Percentiles rank a stretch among this genome's conserved stretches.
Evolutionary conservation across 2,888 invertebrate genomes (phyloP).

Genomic region (Cosmopolites sordidus): DNA sequence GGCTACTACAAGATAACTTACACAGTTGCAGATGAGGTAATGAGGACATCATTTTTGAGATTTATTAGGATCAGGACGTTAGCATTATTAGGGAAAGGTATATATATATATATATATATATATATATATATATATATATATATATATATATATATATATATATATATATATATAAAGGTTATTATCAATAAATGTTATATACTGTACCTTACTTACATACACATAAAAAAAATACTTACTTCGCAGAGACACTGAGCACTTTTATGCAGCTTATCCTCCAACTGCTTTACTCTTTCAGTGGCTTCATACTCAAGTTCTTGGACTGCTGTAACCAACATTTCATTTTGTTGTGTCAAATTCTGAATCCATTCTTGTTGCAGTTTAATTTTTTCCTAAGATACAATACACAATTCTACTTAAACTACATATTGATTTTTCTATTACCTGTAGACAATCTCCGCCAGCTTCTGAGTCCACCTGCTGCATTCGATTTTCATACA

Average conservation of each 20-base stretch:
- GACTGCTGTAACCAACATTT: slow-evolving; percentile 61
- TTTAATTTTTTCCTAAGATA: slow-evolving; percentile 58
- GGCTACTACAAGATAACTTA: no score
- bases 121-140: no score
- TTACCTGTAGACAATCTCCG: slow-evolving; percentile 45
- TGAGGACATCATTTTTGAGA: no score
- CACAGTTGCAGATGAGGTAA: no score
- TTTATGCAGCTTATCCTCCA: slow-evolving; percentile 53
- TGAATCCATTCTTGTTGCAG: slow-evolving; percentile 63
- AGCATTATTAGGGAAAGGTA: no score
- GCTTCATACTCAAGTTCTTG: slow-evolving; percentile 66
- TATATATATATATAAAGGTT: no score
- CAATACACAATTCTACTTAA: not conserved
- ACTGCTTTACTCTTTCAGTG: slow-evolving; percentile 53
- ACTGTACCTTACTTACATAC: not conserved
- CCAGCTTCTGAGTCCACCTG: slow-evolving; percentile 53
- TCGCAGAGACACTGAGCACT: slow-evolving; percentile 46
- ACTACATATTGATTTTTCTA: not conserved
- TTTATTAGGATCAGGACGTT: no score
- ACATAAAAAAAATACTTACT: slow-evolving; percentile 33
- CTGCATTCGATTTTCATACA: slow-evolving; percentile 60
- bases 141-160: no score
- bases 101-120: no score
- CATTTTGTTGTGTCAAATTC: slow-evolving; percentile 65
- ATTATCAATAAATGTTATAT: no score